A percentile compares a stretch with the other conserved stretches of the same genome.
Evolutionary conservation across 1,140 invertebrate species (phyloP).

Genomic region (Pogonus chalceus): DNA sequence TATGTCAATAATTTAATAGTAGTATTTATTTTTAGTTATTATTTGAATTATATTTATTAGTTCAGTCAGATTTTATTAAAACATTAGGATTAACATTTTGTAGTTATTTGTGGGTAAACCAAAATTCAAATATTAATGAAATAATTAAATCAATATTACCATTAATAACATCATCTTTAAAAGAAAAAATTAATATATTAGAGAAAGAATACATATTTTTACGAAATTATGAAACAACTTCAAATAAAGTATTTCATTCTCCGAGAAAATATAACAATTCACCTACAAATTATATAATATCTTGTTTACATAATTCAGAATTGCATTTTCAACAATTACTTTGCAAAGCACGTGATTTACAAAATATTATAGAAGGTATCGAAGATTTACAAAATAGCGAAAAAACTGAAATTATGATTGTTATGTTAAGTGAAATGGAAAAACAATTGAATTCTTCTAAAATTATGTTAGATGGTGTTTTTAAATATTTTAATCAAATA

Average conservation of each 20-base stretch:
- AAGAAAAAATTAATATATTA: neutral
- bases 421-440: neutral
- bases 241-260: neutral
- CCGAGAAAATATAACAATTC: neutral
- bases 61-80: conserved; percentile 1
- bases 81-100: neutral
- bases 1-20: neutral
- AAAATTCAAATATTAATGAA: neutral
- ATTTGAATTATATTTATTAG: neutral
- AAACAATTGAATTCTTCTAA: neutral
- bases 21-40: neutral
- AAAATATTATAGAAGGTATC: neutral
- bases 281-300: neutral
- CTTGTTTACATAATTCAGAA: conserved; percentile 1
- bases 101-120: neutral
- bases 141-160: neutral
- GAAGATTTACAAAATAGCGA: neutral
- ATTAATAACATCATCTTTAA: neutral
- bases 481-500: conserved; percentile 1
- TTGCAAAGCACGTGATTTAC: neutral
- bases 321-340: conserved; percentile 1
- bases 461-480: neutral
- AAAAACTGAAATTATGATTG: neutral
- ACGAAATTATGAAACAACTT: neutral
- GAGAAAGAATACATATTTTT: neutral